These are phyloP conservation scores for Strongylocentrotus purpuratus DNA, from an alignment of 35 echinoderm and acorn worm genomes.

Conservation along the genomic window DNA sequence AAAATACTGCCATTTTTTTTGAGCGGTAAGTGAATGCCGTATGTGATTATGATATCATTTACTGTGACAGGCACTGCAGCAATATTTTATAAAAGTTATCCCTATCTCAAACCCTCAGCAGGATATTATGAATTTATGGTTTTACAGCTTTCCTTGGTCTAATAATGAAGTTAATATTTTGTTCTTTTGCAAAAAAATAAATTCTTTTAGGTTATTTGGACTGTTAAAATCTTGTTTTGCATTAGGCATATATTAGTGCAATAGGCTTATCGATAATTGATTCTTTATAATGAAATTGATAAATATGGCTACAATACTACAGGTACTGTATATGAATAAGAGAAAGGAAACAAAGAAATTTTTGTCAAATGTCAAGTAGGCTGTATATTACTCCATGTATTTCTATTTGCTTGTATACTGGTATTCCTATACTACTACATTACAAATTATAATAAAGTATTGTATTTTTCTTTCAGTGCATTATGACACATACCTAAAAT, in stretches of 20 bases:
- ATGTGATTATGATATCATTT: no score
- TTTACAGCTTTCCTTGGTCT: no score
- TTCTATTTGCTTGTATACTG: neutral
- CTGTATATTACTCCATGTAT: neutral
- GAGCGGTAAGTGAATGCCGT: no score
- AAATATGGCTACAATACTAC: neutral
- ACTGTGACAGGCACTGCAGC: no score
- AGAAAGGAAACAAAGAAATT: neutral
- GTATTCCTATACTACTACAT: neutral
- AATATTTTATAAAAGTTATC: no score
- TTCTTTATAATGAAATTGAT: neutral
- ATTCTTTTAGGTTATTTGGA: neutral
- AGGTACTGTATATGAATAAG: neutral
- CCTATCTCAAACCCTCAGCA: no score
- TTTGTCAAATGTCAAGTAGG: neutral
- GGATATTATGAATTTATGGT: no score
- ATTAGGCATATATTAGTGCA: neutral
- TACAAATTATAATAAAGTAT: neutral
- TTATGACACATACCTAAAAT: slow-evolving; percentile 9
- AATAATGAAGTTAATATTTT: no score
- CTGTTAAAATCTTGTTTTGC: neutral
- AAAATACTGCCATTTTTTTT: no score
- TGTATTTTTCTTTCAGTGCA: neutral
- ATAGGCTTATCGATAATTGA: neutral
- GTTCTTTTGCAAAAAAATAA: no score